Evolutionary conservation across 30 jellyfish, hydroid and myxozoan species (phyloP).

Genomic region (Aurelia aurita): DNA sequence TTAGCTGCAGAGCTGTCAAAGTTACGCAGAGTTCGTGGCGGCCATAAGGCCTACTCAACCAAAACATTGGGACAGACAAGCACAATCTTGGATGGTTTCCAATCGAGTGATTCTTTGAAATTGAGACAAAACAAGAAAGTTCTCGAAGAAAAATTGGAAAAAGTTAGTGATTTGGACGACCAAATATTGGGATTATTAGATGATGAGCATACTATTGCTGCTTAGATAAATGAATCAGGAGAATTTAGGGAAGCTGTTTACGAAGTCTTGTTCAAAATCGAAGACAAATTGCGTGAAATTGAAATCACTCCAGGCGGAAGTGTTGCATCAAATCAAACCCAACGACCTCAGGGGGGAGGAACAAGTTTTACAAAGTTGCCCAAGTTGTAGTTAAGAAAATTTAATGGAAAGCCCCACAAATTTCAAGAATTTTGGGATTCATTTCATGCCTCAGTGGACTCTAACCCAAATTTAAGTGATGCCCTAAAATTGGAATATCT

Average conservation of each 20-base stretch:
- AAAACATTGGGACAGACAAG: background rate
- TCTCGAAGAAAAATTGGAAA: conserved; percentile 14
- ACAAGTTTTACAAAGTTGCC: conserved; percentile 33
- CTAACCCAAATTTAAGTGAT: conserved; percentile 20
- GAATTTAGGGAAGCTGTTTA: conserved; percentile 6
- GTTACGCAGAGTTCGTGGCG: conserved; percentile 22
- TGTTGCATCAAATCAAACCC: background rate
- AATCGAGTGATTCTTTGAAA: no score
- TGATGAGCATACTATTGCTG: conserved; percentile 13
- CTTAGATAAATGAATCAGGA: conserved; percentile 27
- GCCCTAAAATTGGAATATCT: conserved; percentile 8
- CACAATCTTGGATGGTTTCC: background rate
- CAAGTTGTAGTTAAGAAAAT: background rate
- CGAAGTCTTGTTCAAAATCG: conserved; percentile 1
- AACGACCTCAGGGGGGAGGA: conserved; percentile 5
- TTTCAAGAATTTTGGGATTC: conserved; percentile 45
- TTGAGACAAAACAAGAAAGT: conserved; percentile 40
- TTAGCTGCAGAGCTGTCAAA: background rate
- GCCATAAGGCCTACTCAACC: conserved; percentile 4
- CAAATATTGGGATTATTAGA: conserved; percentile 16
- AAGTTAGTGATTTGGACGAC: conserved; percentile 21
- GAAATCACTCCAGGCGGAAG: conserved; percentile 22
- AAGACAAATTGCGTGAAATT: background rate
- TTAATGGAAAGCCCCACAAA: conserved; percentile 1
- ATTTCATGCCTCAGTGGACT: conserved; percentile 17